These are phyloP conservation scores for Phymastichus coffea DNA, from an alignment of 1,140 invertebrate species.

Conservation along the genomic window DNA sequence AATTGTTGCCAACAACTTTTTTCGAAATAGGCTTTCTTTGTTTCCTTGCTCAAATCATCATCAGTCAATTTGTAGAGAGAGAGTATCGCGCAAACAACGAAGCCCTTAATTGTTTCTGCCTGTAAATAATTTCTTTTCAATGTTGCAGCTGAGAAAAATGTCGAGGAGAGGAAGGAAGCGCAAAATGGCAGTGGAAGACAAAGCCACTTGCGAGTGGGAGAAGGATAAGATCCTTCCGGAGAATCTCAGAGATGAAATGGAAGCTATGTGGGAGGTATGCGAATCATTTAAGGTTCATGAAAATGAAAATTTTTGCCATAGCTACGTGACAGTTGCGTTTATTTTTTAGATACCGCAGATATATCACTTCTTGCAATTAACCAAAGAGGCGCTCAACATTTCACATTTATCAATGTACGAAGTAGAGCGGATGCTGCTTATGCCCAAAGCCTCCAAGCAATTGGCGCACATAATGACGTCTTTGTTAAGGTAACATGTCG, in stretches of 20 bases:
- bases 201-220: slow-evolving; percentile 36
- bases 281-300: not conserved
- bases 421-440: slow-evolving; percentile 63
- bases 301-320: not conserved
- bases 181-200: slow-evolving; percentile 36
- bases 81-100: too few species aligned
- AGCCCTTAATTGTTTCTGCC: not conserved
- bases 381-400: slow-evolving; percentile 53
- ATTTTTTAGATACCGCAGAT: slow-evolving; percentile 55
- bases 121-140: slow-evolving; percentile 5
- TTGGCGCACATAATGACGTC: slow-evolving; percentile 63
- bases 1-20: too few species aligned
- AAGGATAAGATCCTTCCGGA: slow-evolving; percentile 41
- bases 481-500: slow-evolving; percentile 52
- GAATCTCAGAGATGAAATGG: slow-evolving; percentile 40
- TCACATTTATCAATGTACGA: slow-evolving; percentile 62
- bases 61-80: too few species aligned
- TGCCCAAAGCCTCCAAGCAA: slow-evolving; percentile 60
- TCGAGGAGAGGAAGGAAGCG: slow-evolving; percentile 34
- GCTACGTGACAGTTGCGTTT: too few species aligned
- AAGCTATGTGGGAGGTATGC: slow-evolving; percentile 51
- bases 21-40: too few species aligned
- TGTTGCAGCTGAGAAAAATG: slow-evolving; percentile 35
- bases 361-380: slow-evolving; percentile 61
- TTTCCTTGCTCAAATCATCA: too few species aligned